These are phyloP conservation scores for Cotesia typhae DNA, from an alignment of 1,140 invertebrate species.

Conservation along the genomic window DNA sequence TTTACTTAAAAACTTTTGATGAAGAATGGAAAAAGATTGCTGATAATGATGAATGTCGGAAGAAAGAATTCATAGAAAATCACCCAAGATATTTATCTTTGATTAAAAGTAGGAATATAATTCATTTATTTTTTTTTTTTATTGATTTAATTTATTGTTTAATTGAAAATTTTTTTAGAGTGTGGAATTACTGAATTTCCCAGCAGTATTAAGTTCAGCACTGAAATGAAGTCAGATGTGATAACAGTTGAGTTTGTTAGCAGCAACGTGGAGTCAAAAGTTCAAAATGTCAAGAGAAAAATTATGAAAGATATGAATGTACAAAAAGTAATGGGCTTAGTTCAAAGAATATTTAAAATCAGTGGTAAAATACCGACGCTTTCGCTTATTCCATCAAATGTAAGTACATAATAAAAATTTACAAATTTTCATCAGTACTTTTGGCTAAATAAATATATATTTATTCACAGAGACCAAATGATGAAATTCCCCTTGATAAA, in stretches of 20 bases:
- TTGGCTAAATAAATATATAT: conserved; percentile 64
- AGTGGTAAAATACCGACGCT: conserved; percentile 65
- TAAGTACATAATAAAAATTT: conserved; percentile 49
- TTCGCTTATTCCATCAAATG: conserved; percentile 67
- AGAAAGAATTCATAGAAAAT: conserved; percentile 71
- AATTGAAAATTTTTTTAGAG: conserved; percentile 67
- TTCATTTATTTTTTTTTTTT: conserved; percentile 66
- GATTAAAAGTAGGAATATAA: conserved; percentile 64
- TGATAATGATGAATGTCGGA: conserved; percentile 46
- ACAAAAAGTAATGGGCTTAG: conserved; percentile 80
- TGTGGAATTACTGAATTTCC: conserved; percentile 82
- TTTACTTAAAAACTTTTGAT: conserved; percentile 85
- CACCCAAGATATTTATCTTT: conserved; percentile 79
- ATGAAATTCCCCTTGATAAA: conserved; percentile 81
- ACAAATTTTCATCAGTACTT: conserved; percentile 20
- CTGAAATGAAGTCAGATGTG: conserved; percentile 76
- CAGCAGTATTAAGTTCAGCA: conserved; percentile 71
- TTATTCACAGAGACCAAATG: conserved; percentile 69
- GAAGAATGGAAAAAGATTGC: conserved; percentile 72
- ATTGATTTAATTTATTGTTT: conserved; percentile 28
- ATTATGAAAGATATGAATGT: conserved; percentile 81
- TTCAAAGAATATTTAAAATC: conserved; percentile 74
- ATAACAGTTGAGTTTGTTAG: conserved; percentile 71
- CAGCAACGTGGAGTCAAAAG: conserved; percentile 66
- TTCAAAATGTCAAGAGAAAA: conserved; percentile 70